These are phyloP conservation scores for Rotaria macrura DNA, from an alignment of 2,888 invertebrate species.

Conservation along the genomic window DNA sequence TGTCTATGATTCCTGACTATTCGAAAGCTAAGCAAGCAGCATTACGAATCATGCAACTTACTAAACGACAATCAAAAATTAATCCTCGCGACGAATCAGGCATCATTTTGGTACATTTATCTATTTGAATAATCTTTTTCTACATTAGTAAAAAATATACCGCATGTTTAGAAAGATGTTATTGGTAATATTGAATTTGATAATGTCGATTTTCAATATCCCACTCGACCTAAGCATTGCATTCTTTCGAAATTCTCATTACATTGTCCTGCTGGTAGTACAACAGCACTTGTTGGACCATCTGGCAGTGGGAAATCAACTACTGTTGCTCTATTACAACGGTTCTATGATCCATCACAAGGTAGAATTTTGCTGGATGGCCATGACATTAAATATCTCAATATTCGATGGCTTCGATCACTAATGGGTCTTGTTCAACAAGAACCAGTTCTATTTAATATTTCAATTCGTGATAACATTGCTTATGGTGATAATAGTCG, in stretches of 20 bases:
- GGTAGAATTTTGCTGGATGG: constrained; percentile 18
- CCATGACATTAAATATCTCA: constrained; percentile 1
- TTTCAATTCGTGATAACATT: constrained; percentile 28
- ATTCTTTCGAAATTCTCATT: constrained; percentile 44
- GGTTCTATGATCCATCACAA: constrained; percentile 45
- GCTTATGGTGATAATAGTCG: constrained; percentile 29
- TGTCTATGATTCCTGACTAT: constrained; percentile 34
- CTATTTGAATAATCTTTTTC: no score
- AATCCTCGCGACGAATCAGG: constrained; percentile 36
- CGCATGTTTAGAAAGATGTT: background rate
- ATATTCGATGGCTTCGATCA: constrained; percentile 28
- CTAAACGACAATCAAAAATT: constrained; percentile 42
- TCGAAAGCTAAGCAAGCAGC: constrained; percentile 44
- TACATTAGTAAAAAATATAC: no score
- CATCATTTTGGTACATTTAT: background rate
- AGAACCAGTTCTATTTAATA: constrained; percentile 31
- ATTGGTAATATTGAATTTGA: constrained; percentile 36
- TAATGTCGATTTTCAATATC: constrained; percentile 48
- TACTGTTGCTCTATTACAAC: constrained; percentile 38
- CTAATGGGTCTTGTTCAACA: constrained; percentile 30
- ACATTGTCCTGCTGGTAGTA: background rate
- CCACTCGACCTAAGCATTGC: constrained; percentile 41
- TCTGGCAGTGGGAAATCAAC: constrained; percentile 46
- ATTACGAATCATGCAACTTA: constrained; percentile 40
- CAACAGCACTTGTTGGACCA: constrained; percentile 34